A percentile compares a stretch with the other conserved stretches of the same genome.
Conservation (phyloP, 2,797 vertebrate species). For the Microchirus variegatus region DNA sequence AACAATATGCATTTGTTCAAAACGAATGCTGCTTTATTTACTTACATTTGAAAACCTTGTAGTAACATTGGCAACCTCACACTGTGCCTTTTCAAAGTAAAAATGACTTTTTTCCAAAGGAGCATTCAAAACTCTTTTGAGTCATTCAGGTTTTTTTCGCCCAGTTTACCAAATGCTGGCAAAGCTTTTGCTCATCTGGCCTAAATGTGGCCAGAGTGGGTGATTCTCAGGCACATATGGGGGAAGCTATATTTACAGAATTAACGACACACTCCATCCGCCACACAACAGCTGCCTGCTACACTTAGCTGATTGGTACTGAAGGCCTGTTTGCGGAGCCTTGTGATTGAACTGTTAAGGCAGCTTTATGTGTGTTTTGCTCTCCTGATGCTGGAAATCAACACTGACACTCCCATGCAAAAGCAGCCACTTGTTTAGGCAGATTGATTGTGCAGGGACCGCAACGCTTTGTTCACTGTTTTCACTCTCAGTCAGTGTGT, state of each 20-base stretch:
- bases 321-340: conserved; percentile 45
- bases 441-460: conserved; percentile 27
- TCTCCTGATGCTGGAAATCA: conserved; percentile 59
- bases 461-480: conserved; percentile 25
- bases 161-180: conserved; percentile 48
- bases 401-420: conserved; percentile 61
- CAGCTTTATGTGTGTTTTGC: conserved; percentile 65
- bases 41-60: conserved; percentile 56
- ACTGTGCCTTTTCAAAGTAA: conserved; percentile 37
- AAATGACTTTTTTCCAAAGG: conserved; percentile 37
- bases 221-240: conserved; percentile 71
- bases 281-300: conserved; percentile 76
- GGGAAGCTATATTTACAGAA: conserved; percentile 80
- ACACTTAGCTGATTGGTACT: conserved; percentile 79
- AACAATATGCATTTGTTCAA: conserved; percentile 65
- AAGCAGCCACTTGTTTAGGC: conserved; percentile 52
- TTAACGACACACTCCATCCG: conserved; percentile 73
- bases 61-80: conserved; percentile 30
- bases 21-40: conserved; percentile 46
- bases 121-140: conserved; percentile 48
- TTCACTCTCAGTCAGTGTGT: conserved; percentile 25
- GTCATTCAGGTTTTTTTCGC: conserved; percentile 46
- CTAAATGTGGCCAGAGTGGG: conserved; percentile 73
- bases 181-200: conserved; percentile 66
- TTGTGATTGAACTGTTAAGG: conserved; percentile 59